A percentile compares a stretch with the other conserved stretches of the same genome.
phyloP scores from a whole-genome alignment of 2,797 vertebrate species.

The Diceros bicornis region DNA sequence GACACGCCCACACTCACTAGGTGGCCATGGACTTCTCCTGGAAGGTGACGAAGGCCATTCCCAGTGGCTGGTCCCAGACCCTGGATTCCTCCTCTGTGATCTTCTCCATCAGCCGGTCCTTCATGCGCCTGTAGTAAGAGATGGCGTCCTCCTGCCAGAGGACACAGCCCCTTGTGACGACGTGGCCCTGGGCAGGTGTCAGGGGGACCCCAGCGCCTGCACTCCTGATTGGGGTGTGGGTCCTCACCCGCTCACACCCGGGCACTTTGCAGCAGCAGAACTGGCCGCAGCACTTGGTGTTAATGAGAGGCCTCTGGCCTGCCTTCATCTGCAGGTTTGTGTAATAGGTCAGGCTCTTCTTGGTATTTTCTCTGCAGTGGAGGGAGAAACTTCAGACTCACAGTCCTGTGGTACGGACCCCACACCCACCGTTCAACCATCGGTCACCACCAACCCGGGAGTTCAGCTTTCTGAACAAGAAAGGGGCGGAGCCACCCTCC shows the following conservation, averaged over 20 bases:
- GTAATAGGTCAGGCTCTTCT: constrained; percentile 95
- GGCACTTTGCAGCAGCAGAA: constrained; percentile 93
- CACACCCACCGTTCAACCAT: no score
- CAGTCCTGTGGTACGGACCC: accelerated
- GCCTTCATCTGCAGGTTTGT: constrained; percentile 88
- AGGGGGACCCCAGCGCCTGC: background rate
- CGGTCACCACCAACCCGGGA: background rate
- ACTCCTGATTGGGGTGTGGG: accelerated
- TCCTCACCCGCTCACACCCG: constrained; percentile 90
- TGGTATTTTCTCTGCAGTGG: constrained; percentile 92
- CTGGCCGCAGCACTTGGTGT: constrained; percentile 92
- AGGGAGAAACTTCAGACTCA: background rate
- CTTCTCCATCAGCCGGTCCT: constrained; percentile 89
- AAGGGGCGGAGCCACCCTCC: background rate
- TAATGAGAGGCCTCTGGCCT: constrained; percentile 90
- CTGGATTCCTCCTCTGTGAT: constrained; percentile 88
- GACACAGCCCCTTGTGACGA: background rate
- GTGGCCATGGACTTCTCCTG: constrained; percentile 95
- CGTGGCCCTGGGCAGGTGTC: accelerated
- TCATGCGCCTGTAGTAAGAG: constrained; percentile 92
- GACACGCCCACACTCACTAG: constrained; percentile 91
- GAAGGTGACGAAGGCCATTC: constrained; percentile 97
- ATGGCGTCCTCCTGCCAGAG: constrained; percentile 94
- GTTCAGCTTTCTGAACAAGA: background rate
- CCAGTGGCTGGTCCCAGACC: constrained; percentile 91